Evolutionary conservation across 1,140 invertebrate species (phyloP).

Genomic region (Ectropis grisescens): DNA sequence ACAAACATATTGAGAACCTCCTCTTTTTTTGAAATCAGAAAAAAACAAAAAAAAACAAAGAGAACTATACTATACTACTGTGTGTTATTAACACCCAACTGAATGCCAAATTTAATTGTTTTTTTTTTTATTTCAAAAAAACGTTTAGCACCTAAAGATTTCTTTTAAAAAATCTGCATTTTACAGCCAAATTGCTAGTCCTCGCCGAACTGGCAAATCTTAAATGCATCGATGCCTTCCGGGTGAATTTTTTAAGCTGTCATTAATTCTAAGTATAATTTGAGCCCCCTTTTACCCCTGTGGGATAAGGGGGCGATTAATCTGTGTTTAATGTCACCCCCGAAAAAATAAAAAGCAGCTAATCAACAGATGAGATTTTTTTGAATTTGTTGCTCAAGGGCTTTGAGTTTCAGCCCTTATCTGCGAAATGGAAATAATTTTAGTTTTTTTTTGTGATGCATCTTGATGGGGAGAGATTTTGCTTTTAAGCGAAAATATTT

Average conservation of each 20-base stretch:
- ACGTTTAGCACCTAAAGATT: no score
- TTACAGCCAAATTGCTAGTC: slow-evolving; percentile 2
- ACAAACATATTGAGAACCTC: no score
- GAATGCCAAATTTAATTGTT: no score
- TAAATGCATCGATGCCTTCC: slow-evolving; percentile 20
- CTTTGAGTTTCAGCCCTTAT: slow-evolving; percentile 14
- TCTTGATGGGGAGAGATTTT: no score
- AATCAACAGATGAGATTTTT: slow-evolving; percentile 59
- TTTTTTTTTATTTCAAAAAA: no score
- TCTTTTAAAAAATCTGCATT: no score
- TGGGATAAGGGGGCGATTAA: slow-evolving; percentile 53
- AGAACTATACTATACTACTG: no score
- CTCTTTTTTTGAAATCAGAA: no score
- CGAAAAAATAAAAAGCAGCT: slow-evolving; percentile 52
- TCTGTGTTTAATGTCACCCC: slow-evolving; percentile 57
- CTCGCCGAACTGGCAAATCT: slow-evolving; percentile 15
- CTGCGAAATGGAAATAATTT: slow-evolving; percentile 4
- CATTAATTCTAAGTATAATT: slow-evolving; percentile 53
- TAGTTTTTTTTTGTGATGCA: slow-evolving; percentile 5
- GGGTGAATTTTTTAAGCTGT: slow-evolving; percentile 51
- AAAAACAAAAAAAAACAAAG: no score
- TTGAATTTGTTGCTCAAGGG: slow-evolving; percentile 20
- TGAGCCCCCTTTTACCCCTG: slow-evolving; percentile 23
- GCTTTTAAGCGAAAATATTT: neutral
- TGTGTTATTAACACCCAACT: no score